Percentiles rank a stretch among this genome's conserved stretches.
Evolutionary conservation across 92 coral and sea anemone species (phyloP).

Genomic region (Porites evermanni): DNA sequence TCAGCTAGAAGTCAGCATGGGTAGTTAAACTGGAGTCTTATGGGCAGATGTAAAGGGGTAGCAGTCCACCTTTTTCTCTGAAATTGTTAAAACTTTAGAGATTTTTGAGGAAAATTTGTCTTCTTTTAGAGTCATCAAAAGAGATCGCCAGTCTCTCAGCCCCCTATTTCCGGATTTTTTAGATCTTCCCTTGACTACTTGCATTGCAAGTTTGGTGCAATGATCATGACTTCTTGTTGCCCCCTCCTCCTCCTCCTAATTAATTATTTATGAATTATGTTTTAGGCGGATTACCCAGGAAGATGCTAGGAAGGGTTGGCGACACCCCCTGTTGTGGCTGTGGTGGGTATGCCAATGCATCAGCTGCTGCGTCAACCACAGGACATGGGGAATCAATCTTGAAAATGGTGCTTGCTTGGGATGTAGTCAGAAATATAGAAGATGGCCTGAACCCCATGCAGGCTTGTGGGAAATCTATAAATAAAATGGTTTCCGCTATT

Average conservation of each 20-base stretch:
- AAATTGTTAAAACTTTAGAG: no score
- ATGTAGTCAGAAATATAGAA: conserved; percentile 57
- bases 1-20: no score
- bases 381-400: conserved; percentile 69
- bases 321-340: conserved; percentile 65
- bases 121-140: no score
- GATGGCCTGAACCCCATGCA: conserved; percentile 42
- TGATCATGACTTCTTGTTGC: no score
- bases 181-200: no score
- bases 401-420: conserved; percentile 62
- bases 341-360: conserved; percentile 69
- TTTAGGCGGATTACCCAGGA: conserved; percentile 61
- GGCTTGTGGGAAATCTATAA: conserved; percentile 52
- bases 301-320: conserved; percentile 68
- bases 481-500: conserved; percentile 41
- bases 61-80: no score
- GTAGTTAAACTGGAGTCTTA: no score
- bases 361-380: conserved; percentile 56
- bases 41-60: no score
- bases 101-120: no score
- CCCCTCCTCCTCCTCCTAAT: neutral
- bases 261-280: neutral
- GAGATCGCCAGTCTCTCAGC: no score
- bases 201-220: no score
- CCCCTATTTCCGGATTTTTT: no score